Base-by-base conservation (phyloP, 2,113 vertebrate genomes). In the Phainopepla nitens region DNA sequence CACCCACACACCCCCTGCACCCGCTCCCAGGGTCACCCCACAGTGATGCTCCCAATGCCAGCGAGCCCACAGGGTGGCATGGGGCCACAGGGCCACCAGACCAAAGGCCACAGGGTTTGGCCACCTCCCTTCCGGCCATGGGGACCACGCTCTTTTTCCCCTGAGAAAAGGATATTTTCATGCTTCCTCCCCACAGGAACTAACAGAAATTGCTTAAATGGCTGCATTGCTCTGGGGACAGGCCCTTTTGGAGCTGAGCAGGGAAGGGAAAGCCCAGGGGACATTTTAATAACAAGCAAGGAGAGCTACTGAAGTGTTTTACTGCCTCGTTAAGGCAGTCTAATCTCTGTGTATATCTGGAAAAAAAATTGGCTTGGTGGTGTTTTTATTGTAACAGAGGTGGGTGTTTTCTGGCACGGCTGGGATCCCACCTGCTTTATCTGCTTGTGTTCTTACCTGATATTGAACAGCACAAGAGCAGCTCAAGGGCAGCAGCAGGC, bases 271-370 rank as follows among this genome's bases (percentile, higher is more conserved):
- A 93, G 69, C 94, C 72, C 94, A 54, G 64, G 76, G 60, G 96
- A 90, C 58, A 51, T 88, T 87, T 88, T 86, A 94, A 81, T 83
- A 96, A 90, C 54, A 73, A 86, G 62, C 82, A 73, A 78, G 83
- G 82, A 64, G 86, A 89, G 80, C 77, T 92, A 89, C 83, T 93
- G 83, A 93, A 93, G 80, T 92, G 68, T 94, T 97, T 97, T 94
- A 96, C 90, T 78, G 91, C 91, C 94, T 96, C 22, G n/a, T 94
- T 92, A 95, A 88, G 64, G 51, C 83, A 50, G 54, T 15, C 86
- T 96, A 94, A 97, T 97, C 93, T 96, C 86, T 73, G 47, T 66
- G 68, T 81, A 58, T 92, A 96, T 96, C 92, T 73, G 29, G 29
- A 23, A 17, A 80, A 45, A 79, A 81, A 66, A 66, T 27, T 45